These are phyloP conservation scores for Machaerirhynchus nigripectus DNA, from an alignment of 2,113 vertebrate species.

Conservation along the genomic window DNA sequence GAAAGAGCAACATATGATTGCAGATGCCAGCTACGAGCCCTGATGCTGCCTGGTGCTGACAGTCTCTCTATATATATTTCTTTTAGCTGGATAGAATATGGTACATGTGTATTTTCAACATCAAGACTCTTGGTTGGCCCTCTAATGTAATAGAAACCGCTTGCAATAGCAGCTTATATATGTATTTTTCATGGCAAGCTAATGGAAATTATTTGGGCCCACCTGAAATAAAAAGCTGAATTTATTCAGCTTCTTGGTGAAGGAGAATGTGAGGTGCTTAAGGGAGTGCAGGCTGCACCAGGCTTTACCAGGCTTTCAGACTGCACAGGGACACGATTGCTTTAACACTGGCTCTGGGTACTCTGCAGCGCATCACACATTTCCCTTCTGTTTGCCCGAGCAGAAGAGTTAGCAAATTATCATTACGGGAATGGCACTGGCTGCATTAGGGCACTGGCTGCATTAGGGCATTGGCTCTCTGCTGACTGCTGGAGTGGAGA, in stretches of 20 bases:
- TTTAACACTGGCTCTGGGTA: not conserved
- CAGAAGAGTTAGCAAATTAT: not conserved
- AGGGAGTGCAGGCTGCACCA: not conserved
- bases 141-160: not conserved
- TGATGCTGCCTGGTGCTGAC: not conserved
- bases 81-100: not conserved
- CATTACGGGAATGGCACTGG: not conserved
- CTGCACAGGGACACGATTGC: not conserved
- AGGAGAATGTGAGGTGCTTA: not conserved
- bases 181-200: not conserved
- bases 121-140: not conserved
- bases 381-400: not conserved
- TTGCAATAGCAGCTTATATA: not conserved
- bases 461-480: conserved; percentile 5
- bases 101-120: not conserved
- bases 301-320: not conserved
- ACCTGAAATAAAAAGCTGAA: not conserved
- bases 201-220: not conserved
- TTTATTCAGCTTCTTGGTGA: not conserved
- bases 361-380: not conserved
- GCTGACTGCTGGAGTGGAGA: conserved; percentile 12
- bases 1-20: not conserved
- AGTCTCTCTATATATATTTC: not conserved
- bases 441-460: conserved; percentile 4
- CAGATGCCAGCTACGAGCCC: not conserved